Evolutionary conservation across 1,140 invertebrate genomes (phyloP).

Genomic region (Patella vulgata): DNA sequence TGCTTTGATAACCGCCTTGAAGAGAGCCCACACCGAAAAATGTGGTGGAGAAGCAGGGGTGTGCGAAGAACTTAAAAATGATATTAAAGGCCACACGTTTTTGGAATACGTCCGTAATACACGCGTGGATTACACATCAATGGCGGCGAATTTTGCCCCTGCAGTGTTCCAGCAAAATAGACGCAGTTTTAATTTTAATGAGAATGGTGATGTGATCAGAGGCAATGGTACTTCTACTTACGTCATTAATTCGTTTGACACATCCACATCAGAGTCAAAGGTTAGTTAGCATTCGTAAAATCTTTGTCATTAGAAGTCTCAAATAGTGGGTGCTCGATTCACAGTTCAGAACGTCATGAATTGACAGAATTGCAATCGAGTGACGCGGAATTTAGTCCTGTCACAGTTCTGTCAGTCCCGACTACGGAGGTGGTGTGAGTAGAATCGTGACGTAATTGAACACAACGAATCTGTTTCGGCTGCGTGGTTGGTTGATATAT

Average conservation of each 20-base stretch:
- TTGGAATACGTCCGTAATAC: conserved; percentile 20
- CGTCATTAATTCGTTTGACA: conserved; percentile 11
- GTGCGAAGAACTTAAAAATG: conserved; percentile 12
- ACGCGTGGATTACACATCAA: conserved; percentile 29
- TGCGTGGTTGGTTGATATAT: no score
- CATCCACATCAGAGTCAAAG: no score
- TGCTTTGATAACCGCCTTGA: conserved; percentile 28
- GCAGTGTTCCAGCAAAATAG: conserved; percentile 21
- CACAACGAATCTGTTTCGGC: no score
- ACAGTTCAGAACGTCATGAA: no score
- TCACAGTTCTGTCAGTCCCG: no score
- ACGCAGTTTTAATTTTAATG: conserved; percentile 29
- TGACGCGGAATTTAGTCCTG: no score
- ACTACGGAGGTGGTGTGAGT: no score
- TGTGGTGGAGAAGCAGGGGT: conserved; percentile 7
- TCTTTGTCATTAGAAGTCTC: no score
- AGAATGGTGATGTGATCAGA: conserved; percentile 27
- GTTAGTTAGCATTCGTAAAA: no score
- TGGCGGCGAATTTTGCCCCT: conserved; percentile 23
- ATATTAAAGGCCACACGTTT: conserved; percentile 17
- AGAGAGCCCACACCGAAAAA: conserved; percentile 14
- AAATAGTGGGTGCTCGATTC: no score
- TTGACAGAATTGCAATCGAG: no score
- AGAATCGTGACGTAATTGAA: no score
- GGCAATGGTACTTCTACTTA: conserved; percentile 7